phyloP scores from a whole-genome alignment of 2,888 invertebrate genomes.

The Acleris sparsana region DNA sequence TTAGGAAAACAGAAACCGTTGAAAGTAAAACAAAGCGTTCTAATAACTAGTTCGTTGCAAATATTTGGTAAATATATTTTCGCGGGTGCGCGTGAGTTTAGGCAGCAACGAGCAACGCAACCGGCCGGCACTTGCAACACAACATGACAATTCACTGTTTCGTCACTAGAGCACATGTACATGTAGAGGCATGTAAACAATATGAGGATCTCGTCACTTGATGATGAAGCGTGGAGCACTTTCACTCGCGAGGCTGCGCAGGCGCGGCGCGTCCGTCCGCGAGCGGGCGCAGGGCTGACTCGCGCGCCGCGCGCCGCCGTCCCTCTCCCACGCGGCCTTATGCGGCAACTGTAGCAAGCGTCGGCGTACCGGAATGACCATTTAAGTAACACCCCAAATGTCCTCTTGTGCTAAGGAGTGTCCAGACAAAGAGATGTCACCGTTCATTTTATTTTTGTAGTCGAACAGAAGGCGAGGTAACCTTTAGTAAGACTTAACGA shows the following conservation, averaged over 20 bases:
- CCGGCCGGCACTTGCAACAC: slow-evolving; percentile 52
- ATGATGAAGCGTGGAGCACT: slow-evolving; percentile 55
- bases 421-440: slow-evolving; percentile 30
- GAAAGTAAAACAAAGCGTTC: slow-evolving; percentile 51
- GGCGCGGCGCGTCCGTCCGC: slow-evolving; percentile 62
- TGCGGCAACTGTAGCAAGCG: slow-evolving; percentile 62
- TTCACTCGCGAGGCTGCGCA: slow-evolving; percentile 61
- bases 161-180: slow-evolving; percentile 30
- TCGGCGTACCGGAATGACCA: slow-evolving; percentile 74
- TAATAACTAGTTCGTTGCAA: slow-evolving; percentile 23
- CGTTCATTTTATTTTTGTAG: slow-evolving; percentile 2
- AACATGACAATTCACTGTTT: slow-evolving; percentile 43
- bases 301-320: slow-evolving; percentile 55
- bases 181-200: slow-evolving; percentile 15
- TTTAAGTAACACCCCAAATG: slow-evolving; percentile 65
- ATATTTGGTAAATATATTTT: slow-evolving; percentile 43
- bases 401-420: slow-evolving; percentile 13
- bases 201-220: slow-evolving; percentile 35
- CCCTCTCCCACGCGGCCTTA: slow-evolving; percentile 66
- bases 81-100: slow-evolving; percentile 41
- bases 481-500: slow-evolving; percentile 13
- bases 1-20: slow-evolving; percentile 55
- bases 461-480: not conserved
- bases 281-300: slow-evolving; percentile 74
- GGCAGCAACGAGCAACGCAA: slow-evolving; percentile 37